These are phyloP conservation scores for Rhinopomastus cyanomelas DNA, from an alignment of 2,113 vertebrate genomes.

Conservation along the genomic window DNA sequence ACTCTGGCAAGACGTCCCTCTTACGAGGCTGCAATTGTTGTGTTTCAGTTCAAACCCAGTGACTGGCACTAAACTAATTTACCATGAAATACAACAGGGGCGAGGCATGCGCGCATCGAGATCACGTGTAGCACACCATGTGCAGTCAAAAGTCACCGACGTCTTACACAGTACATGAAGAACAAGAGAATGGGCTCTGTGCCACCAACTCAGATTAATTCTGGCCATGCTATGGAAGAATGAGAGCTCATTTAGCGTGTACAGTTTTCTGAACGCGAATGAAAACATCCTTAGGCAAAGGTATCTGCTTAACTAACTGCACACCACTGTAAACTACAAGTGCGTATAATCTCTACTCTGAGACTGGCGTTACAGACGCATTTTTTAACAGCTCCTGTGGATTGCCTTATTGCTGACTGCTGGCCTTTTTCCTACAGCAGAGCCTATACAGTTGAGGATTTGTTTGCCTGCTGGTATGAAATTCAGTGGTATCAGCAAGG, in stretches of 20 bases:
- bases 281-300: neutral
- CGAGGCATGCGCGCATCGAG: neutral
- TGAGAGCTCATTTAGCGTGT: neutral
- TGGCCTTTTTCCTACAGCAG: neutral
- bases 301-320: neutral
- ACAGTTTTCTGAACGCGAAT: neutral
- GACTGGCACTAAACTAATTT: neutral
- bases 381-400: slow-evolving; percentile 18
- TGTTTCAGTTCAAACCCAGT: neutral
- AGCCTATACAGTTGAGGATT: neutral
- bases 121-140: neutral
- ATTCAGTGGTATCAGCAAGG: neutral
- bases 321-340: neutral
- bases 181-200: neutral
- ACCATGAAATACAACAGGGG: neutral
- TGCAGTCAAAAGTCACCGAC: neutral
- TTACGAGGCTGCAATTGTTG: neutral
- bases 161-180: neutral
- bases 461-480: neutral
- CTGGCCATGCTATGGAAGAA: neutral
- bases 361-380: neutral
- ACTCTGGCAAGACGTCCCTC: neutral
- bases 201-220: neutral
- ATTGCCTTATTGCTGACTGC: slow-evolving; percentile 28
- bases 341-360: neutral